phyloP scores from a whole-genome alignment of 92 coral and sea anemone species.

The Umimayanthus kanabou region DNA sequence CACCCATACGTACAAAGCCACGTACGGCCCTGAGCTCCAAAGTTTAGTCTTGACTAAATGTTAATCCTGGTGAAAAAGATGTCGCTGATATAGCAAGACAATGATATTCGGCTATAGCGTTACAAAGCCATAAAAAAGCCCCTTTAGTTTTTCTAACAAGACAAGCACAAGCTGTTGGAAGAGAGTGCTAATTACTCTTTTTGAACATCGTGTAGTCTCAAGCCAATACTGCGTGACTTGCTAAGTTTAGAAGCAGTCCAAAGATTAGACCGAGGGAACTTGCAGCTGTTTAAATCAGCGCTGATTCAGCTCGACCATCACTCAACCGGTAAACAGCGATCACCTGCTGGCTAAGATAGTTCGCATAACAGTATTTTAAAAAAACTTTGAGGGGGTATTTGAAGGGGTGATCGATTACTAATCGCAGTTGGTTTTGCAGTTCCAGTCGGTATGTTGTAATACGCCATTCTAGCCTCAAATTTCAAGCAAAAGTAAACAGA shows the following conservation, averaged over 20 bases:
- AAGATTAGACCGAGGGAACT: not conserved
- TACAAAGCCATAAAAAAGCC: no score
- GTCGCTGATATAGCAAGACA: no score
- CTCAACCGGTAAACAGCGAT: not conserved
- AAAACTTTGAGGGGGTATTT: not conserved
- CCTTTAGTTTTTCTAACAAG: no score
- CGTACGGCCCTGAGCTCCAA: no score
- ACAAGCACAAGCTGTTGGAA: no score
- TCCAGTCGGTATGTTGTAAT: not conserved
- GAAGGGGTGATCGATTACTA: not conserved
- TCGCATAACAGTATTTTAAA: not conserved
- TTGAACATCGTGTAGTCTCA: no score
- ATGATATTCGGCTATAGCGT: no score
- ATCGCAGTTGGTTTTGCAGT: not conserved
- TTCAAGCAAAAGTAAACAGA: no score
- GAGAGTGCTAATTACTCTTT: no score
- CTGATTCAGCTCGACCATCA: not conserved
- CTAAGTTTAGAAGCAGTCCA: not conserved
- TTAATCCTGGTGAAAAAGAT: no score
- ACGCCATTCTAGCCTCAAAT: not conserved
- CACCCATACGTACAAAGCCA: no score
- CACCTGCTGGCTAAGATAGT: not conserved
- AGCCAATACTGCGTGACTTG: not conserved
- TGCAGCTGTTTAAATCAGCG: not conserved
- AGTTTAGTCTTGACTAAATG: no score